Base-by-base conservation (phyloP, 2,888 invertebrate genomes). In the Pyrochroa serraticornis region DNA sequence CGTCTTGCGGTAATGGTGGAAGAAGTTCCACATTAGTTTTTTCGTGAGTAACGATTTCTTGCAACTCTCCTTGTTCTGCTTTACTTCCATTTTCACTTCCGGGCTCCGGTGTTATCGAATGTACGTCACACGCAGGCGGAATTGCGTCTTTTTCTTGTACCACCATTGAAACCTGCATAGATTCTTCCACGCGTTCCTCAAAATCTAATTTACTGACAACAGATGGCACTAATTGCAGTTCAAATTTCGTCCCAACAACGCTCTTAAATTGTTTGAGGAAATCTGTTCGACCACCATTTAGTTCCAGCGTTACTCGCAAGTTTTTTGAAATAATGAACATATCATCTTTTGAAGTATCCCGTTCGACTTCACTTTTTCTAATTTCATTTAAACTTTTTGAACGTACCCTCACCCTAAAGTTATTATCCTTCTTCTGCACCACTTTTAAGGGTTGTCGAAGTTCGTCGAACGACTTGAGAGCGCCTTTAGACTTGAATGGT, bases 401-500 rank as follows among this genome's bases (percentile, higher is more conserved):
- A 8, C 57, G 50, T 42, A 36, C 39, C n/a, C 44, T 14, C 14
- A 41, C 46, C 13, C 42, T 22, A 42, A 32, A 13, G 32, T 32
- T 1, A 38, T 6, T 37, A 10, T 37, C 14, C 32, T 33, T 13
- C 22, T 46, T 52, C 32, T 45, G 13, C 31, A 47, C 9, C 10
- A 54, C 9, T n/a, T n/a, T n/a, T 30, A 35, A 10, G 7, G 33
- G 14, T n/a, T 32, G 10, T 30, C 31, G 36, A 7, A 34, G 36
- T 13, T 44, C 42, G 9, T 57, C 57, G 7, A 47, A 57, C 7
- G 50, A 34, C 35, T 57, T 57, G 14, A 57, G 7, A 3, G 45
- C 50, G 35, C 42, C 57, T 51, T 57, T 57, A 3, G 57, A 51
- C 46, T 46, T 50, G 7, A 52, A 52, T 6, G 13, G 38, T 52